phyloP scores from a whole-genome alignment of 92 coral and sea anemone genomes.

The Epizoanthus rinbou region DNA sequence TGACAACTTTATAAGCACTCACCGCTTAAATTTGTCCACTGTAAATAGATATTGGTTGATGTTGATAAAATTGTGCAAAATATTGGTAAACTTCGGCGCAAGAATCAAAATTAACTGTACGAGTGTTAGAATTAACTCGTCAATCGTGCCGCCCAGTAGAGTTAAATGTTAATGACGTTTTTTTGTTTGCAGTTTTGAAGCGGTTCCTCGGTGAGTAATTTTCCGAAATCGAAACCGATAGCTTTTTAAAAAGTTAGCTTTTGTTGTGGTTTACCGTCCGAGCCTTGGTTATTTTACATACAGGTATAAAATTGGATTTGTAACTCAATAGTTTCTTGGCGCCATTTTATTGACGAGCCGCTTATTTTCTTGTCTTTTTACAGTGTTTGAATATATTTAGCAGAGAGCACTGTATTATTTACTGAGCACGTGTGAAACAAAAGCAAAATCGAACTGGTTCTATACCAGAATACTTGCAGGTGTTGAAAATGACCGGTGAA shows the following conservation, averaged over 20 bases:
- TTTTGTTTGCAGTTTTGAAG: constrained; percentile 35
- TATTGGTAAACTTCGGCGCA: constrained; percentile 19
- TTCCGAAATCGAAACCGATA: constrained; percentile 40
- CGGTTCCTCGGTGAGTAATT: background rate
- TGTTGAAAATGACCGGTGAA: background rate
- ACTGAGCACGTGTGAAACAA: too few species aligned
- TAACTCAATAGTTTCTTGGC: background rate
- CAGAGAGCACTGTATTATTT: too few species aligned
- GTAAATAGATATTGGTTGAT: constrained; percentile 42
- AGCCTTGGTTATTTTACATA: background rate
- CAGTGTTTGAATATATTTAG: background rate
- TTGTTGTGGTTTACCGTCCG: background rate
- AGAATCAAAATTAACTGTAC: constrained; percentile 33
- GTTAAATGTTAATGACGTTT: constrained; percentile 30
- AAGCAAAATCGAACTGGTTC: too few species aligned
- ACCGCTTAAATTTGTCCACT: constrained; percentile 9
- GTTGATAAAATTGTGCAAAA: constrained; percentile 33
- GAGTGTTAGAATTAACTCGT: constrained; percentile 13
- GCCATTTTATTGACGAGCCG: background rate
- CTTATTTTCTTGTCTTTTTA: background rate
- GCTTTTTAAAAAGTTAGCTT: background rate
- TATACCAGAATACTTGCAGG: constrained; percentile 5
- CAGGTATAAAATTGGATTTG: background rate
- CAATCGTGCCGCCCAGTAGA: constrained; percentile 16
- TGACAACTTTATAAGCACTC: constrained; percentile 40